Conservation (phyloP, 2,888 invertebrate genomes). For the Copidosoma aretas region DNA sequence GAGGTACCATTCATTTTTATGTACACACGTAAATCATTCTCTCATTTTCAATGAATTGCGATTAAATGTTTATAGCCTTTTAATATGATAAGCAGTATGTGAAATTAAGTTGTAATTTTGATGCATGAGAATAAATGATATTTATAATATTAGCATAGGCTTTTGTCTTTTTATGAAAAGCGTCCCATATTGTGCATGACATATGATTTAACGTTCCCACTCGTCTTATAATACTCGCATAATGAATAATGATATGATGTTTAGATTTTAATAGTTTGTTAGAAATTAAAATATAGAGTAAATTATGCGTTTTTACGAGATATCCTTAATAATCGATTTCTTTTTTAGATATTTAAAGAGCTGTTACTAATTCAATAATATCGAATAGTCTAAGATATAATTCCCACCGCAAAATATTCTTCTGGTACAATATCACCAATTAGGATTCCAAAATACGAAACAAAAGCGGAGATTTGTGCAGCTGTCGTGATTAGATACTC, state of each 20-base stretch:
- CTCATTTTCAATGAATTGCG: too few relatives aligned
- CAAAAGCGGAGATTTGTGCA: slow-evolving; percentile 48
- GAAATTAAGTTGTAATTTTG: slow-evolving; percentile 7
- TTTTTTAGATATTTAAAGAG: slow-evolving; percentile 9
- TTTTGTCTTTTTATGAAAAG: slow-evolving; percentile 31
- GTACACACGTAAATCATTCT: too few relatives aligned
- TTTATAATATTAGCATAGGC: slow-evolving; percentile 20
- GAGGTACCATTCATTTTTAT: too few relatives aligned
- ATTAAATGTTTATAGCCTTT: too few relatives aligned
- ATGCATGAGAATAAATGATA: slow-evolving; percentile 16
- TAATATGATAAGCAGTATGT: neutral
- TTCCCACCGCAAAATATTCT: slow-evolving; percentile 31
- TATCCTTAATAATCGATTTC: slow-evolving; percentile 22
- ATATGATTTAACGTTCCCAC: slow-evolving; percentile 26
- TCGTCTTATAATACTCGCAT: slow-evolving; percentile 1
- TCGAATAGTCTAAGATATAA: slow-evolving; percentile 27
- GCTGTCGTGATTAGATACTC: slow-evolving; percentile 44
- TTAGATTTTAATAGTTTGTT: slow-evolving; percentile 30
- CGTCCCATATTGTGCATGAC: slow-evolving; percentile 30
- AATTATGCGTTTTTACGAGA: slow-evolving; percentile 24
- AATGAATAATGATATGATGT: slow-evolving; percentile 19
- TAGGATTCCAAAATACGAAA: slow-evolving; percentile 43
- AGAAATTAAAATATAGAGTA: too few relatives aligned
- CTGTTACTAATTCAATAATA: slow-evolving; percentile 25
- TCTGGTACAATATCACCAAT: slow-evolving; percentile 33